Evolutionary conservation across 2,113 vertebrate genomes (phyloP).

Genomic region (Rhizomys pruinosus): DNA sequence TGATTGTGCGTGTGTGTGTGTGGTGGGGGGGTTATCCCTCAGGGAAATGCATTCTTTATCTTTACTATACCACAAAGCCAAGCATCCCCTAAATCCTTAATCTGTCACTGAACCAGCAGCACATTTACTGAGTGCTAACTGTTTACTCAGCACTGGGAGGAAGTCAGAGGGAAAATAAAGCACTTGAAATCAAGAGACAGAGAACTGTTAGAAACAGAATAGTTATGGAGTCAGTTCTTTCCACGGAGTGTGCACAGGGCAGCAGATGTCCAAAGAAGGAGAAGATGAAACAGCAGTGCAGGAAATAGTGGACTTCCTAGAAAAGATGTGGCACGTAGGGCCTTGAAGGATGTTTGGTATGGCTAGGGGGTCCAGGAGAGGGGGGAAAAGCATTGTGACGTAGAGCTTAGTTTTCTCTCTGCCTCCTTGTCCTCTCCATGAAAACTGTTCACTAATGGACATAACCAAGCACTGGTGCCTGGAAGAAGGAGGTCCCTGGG

Average conservation of each 20-base stretch:
- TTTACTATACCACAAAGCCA: neutral
- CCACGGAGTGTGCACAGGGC: neutral
- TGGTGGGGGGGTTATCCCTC: neutral
- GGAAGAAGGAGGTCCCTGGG: neutral
- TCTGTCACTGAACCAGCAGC: conserved; percentile 2
- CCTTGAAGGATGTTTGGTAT: neutral
- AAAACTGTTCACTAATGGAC: neutral
- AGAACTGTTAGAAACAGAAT: neutral
- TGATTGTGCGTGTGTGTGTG: no score
- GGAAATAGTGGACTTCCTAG: neutral
- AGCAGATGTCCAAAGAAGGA: neutral
- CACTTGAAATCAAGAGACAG: neutral
- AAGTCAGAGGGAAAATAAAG: neutral
- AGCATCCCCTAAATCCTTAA: conserved; percentile 25
- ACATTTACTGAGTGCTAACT: conserved; percentile 15
- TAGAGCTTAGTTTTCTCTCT: neutral
- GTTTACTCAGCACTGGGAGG: conserved; percentile 6
- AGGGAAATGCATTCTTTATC: neutral
- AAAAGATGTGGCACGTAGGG: neutral
- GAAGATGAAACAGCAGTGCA: neutral
- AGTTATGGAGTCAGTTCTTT: neutral
- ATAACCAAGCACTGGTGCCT: neutral
- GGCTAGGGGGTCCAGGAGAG: neutral
- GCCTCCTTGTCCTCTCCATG: neutral
- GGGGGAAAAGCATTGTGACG: no score